Evolutionary conservation across 92 coral and sea anemone genomes (phyloP).

Genomic region (Montipora capitata): DNA sequence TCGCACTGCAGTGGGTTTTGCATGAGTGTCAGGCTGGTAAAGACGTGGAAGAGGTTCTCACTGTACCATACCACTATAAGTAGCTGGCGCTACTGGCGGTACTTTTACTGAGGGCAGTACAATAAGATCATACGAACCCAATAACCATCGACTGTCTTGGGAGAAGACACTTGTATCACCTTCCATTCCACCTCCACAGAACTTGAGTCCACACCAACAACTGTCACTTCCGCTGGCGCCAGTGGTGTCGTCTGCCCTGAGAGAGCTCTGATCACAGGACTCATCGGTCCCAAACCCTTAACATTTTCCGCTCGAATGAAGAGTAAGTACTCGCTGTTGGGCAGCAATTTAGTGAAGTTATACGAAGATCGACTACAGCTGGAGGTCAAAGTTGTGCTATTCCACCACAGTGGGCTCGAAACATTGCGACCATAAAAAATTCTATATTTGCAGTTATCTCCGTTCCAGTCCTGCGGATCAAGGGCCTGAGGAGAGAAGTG

Average conservation of each 20-base stretch:
- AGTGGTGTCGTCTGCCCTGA: constrained; percentile 63
- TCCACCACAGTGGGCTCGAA: constrained; percentile 10
- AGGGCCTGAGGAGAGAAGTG: constrained; percentile 44
- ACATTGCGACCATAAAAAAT: constrained; percentile 39
- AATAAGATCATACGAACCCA: constrained; percentile 36
- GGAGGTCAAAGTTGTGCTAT: neutral
- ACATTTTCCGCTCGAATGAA: constrained; percentile 41
- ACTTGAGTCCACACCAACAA: constrained; percentile 29
- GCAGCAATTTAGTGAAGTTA: neutral
- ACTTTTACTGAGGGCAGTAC: too few species aligned
- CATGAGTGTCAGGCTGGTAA: too few species aligned
- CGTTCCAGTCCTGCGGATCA: constrained; percentile 60
- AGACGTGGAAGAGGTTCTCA: too few species aligned
- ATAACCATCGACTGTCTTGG: constrained; percentile 66
- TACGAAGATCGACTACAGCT: neutral
- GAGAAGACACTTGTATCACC: neutral
- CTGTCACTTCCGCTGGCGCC: constrained; percentile 23
- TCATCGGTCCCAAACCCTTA: constrained; percentile 64
- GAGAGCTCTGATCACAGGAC: constrained; percentile 46
- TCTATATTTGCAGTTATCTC: constrained; percentile 29
- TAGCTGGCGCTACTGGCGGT: too few species aligned
- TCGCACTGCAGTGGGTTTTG: too few species aligned
- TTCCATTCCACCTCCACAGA: constrained; percentile 54
- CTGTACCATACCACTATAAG: too few species aligned
- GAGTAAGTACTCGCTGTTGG: constrained; percentile 44